These are phyloP conservation scores for Tenebrosternarchus preto DNA, from an alignment of 2,113 vertebrate genomes.

Conservation along the genomic window DNA sequence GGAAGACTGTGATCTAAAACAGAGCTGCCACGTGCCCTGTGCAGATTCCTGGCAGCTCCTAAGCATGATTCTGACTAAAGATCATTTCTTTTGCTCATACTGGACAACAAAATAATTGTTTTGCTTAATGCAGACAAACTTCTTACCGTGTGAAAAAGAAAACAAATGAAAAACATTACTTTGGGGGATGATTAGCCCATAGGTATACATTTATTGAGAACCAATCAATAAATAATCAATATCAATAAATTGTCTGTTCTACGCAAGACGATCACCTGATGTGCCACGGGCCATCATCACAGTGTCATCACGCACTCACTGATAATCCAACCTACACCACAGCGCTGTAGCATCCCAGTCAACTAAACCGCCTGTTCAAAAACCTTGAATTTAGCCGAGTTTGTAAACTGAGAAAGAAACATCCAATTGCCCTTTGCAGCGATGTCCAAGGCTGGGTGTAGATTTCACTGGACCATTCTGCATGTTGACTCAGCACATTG, in stretches of 20 bases:
- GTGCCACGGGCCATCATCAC: too few species aligned
- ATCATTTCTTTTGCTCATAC: background rate
- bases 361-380: too few species aligned
- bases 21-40: slow-evolving; percentile 35
- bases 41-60: slow-evolving; percentile 19
- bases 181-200: background rate
- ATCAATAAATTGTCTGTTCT: too few species aligned
- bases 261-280: too few species aligned
- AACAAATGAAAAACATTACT: background rate
- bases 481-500: slow-evolving; percentile 16
- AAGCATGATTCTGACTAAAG: background rate
- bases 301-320: too few species aligned
- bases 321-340: too few species aligned
- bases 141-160: too few species aligned
- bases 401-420: too few species aligned
- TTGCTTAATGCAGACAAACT: too few species aligned
- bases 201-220: background rate
- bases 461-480: background rate
- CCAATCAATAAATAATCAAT: too few species aligned
- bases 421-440: background rate
- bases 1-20: slow-evolving; percentile 48
- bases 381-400: too few species aligned
- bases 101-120: background rate
- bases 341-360: too few species aligned
- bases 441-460: background rate